A percentile compares a stretch with the other conserved stretches of the same genome.
Conservation (phyloP, 1,140 invertebrate genomes). For the Leptinotarsa defecta region DNA sequence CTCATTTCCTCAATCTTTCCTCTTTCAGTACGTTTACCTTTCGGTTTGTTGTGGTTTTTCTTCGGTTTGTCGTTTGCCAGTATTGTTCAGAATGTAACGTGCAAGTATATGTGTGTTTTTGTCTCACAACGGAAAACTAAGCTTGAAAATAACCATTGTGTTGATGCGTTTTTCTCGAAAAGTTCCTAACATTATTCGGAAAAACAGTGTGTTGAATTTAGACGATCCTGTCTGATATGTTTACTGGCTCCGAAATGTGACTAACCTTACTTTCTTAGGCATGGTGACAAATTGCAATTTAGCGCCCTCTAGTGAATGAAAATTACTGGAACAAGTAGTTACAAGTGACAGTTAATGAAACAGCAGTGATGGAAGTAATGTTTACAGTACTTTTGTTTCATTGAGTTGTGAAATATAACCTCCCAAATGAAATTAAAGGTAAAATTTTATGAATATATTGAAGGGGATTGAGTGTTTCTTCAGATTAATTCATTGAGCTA, state of each 20-base stretch:
- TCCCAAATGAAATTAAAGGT: too few relatives aligned
- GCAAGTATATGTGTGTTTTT: not conserved
- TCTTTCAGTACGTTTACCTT: not conserved
- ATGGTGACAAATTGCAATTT: not conserved
- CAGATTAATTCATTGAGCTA: too few relatives aligned
- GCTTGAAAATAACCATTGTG: not conserved
- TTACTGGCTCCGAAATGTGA: not conserved
- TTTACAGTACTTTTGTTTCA: too few relatives aligned
- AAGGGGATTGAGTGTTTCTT: too few relatives aligned
- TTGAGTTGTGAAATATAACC: too few relatives aligned
- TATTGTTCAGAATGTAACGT: not conserved
- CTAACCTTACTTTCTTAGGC: not conserved
- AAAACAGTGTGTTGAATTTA: not conserved
- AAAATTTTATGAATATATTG: too few relatives aligned
- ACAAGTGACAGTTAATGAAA: too few relatives aligned
- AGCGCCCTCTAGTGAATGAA: not conserved
- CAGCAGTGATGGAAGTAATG: too few relatives aligned
- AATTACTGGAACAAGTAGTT: too few relatives aligned
- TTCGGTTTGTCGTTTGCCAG: not conserved
- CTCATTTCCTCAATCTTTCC: conserved; percentile 15
- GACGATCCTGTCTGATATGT: not conserved
- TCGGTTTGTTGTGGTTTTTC: not conserved
- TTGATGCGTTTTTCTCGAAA: not conserved
- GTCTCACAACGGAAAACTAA: not conserved
- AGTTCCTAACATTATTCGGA: not conserved